These are phyloP conservation scores for Stichodactyla mertensii DNA, from an alignment of 64 coral and sea anemone species.

Conservation along the genomic window DNA sequence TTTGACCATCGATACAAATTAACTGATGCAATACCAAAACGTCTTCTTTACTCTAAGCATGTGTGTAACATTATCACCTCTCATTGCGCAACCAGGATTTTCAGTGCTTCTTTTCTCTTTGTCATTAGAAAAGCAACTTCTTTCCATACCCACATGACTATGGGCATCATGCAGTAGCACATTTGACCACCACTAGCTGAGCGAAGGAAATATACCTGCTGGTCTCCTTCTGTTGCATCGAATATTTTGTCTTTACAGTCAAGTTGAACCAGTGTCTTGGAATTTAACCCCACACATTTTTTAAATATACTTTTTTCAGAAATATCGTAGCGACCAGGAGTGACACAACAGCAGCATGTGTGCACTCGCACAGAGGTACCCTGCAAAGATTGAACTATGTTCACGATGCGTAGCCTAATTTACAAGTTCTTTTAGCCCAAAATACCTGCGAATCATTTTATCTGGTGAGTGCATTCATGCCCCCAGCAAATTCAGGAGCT, in stretches of 20 bases:
- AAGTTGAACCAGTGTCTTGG: neutral
- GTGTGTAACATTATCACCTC: neutral
- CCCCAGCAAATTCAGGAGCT: neutral
- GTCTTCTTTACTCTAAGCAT: neutral
- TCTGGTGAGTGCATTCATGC: constrained; percentile 3
- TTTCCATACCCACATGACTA: neutral
- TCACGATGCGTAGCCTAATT: constrained; percentile 5
- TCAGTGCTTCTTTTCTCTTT: neutral
- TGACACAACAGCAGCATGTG: neutral
- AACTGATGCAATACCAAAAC: neutral
- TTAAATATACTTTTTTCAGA: neutral
- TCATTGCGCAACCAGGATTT: neutral
- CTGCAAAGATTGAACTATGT: neutral
- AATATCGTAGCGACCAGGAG: neutral
- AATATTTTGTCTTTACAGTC: neutral
- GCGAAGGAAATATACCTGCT: neutral
- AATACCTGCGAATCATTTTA: neutral
- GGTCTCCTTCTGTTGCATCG: neutral
- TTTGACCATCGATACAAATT: neutral
- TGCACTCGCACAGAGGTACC: neutral
- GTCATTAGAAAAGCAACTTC: neutral
- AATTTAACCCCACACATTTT: neutral
- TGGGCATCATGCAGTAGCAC: neutral
- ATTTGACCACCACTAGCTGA: neutral
- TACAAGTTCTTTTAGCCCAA: neutral